phyloP scores from a whole-genome alignment of 2,797 vertebrate species.

The Ptychadena robeensis region DNA sequence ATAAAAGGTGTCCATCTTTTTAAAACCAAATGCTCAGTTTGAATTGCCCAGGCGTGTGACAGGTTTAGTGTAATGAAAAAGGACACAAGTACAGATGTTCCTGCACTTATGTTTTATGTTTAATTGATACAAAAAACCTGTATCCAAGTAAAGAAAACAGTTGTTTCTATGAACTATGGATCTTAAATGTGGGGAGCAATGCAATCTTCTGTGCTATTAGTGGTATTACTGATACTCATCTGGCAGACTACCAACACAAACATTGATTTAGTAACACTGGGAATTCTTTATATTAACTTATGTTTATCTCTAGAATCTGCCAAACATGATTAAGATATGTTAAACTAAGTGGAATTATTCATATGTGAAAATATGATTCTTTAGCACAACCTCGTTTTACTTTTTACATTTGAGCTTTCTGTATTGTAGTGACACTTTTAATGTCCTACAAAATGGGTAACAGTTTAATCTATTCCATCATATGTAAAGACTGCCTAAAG shows the following conservation, averaged over 20 bases:
- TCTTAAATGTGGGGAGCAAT: neutral
- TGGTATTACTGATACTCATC: slow-evolving; percentile 38
- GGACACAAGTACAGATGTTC: slow-evolving; percentile 29
- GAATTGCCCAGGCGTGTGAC: neutral
- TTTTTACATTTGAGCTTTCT: neutral
- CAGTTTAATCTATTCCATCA: too few species aligned
- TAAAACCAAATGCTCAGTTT: too few species aligned
- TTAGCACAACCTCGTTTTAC: neutral
- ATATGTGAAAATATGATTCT: neutral
- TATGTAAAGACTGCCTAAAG: neutral
- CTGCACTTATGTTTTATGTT: slow-evolving; percentile 30
- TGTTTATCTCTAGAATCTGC: slow-evolving; percentile 1
- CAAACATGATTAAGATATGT: slow-evolving; percentile 31
- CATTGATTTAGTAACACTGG: slow-evolving; percentile 41
- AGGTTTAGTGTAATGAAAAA: slow-evolving; percentile 19
- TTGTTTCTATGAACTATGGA: slow-evolving; percentile 1
- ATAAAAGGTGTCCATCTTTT: too few species aligned
- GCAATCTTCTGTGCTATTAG: slow-evolving; percentile 4
- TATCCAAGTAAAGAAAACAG: slow-evolving; percentile 19
- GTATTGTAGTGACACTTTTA: neutral
- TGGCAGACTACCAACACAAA: slow-evolving; percentile 20
- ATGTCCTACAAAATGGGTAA: too few species aligned
- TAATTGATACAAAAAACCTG: slow-evolving; percentile 35
- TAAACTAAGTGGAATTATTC: slow-evolving; percentile 14
- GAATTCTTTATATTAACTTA: slow-evolving; percentile 29